Conservation (phyloP, 2,797 vertebrate genomes). For the Vespertilio murinus region DNA sequence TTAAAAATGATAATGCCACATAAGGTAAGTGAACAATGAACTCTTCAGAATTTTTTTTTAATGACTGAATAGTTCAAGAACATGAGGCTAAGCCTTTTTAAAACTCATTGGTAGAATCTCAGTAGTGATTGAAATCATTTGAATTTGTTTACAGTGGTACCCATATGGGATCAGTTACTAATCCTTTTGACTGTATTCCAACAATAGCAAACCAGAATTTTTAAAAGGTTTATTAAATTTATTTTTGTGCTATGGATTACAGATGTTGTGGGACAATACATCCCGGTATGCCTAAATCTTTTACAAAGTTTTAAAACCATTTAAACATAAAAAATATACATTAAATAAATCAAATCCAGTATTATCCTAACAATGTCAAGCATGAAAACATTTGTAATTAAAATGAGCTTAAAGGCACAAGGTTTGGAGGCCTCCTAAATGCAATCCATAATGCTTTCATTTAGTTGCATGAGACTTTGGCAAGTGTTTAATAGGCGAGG, state of each 20-base stretch:
- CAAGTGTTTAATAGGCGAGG: conserved; percentile 41
- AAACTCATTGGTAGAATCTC: conserved; percentile 31
- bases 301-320: conserved; percentile 54
- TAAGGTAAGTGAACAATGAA: neutral
- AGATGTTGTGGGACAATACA: conserved; percentile 66
- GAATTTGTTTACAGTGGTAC: conserved; percentile 13
- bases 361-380: conserved; percentile 65
- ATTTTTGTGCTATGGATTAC: conserved; percentile 67
- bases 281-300: conserved; percentile 55
- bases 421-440: conserved; percentile 53
- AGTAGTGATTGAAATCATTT: conserved; percentile 53
- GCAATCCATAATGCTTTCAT: conserved; percentile 41
- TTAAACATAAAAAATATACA: conserved; percentile 60
- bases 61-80: neutral
- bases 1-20: neutral
- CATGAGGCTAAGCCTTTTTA: conserved; percentile 12
- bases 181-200: conserved; percentile 70
- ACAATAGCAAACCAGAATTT: conserved; percentile 65
- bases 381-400: conserved; percentile 69
- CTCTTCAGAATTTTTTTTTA: neutral
- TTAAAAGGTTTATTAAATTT: conserved; percentile 71
- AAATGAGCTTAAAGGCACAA: conserved; percentile 51
- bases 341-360: conserved; percentile 67
- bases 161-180: conserved; percentile 62
- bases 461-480: conserved; percentile 53